Conservation (phyloP, 1,140 invertebrate species). For the Euschistus heros region DNA sequence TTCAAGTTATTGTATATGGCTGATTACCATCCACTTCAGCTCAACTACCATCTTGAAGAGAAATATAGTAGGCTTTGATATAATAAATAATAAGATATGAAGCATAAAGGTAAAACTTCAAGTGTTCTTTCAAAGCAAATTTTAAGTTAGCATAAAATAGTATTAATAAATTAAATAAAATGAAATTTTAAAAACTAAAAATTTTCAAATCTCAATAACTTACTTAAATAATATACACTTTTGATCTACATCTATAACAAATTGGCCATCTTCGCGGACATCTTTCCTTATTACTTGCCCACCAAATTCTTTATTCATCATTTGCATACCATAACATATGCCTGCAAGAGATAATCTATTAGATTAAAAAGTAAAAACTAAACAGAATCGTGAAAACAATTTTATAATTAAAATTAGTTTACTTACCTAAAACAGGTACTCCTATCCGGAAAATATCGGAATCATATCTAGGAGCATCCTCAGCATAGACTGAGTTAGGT, state of each 20-base stretch:
- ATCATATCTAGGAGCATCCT: slow-evolving; percentile 89
- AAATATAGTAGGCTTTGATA: no score
- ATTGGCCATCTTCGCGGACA: slow-evolving; percentile 90
- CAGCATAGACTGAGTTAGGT: slow-evolving; percentile 92
- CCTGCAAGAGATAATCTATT: slow-evolving; percentile 38
- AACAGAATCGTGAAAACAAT: not conserved
- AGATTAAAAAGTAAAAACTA: not conserved
- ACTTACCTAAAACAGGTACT: slow-evolving; percentile 78
- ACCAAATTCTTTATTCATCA: slow-evolving; percentile 97
- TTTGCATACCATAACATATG: slow-evolving; percentile 99
- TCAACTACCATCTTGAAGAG: no score
- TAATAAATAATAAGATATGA: no score
- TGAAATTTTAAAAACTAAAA: not conserved
- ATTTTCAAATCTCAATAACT: slow-evolving; percentile 36
- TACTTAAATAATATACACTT: slow-evolving; percentile 88
- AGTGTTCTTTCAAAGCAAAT: no score
- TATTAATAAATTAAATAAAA: not conserved
- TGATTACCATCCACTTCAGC: no score
- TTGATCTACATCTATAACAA: slow-evolving; percentile 76
- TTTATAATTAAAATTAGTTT: not conserved
- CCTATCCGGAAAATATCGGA: slow-evolving; percentile 90
- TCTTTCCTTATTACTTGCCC: slow-evolving; percentile 83
- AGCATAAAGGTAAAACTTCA: no score
- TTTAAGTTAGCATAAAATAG: no score
- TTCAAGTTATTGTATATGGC: no score